Percentiles rank a stretch among this genome's conserved stretches.
These are phyloP conservation scores for Sarcophaga bullata DNA, from an alignment of 1,140 invertebrate genomes.

Conservation along the genomic window DNA sequence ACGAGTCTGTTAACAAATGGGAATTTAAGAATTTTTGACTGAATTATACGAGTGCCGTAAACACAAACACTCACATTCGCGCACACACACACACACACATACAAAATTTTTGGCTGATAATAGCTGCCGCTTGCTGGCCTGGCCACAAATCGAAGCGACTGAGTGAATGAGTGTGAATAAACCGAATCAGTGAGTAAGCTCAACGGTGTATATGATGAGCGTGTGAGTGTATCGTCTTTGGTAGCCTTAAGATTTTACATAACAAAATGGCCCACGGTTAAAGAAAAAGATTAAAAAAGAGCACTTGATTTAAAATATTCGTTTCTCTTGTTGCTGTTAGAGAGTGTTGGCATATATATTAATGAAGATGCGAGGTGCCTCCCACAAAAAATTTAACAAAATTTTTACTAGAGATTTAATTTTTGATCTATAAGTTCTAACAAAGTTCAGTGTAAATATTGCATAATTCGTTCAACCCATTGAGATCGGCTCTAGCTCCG, in stretches of 20 bases:
- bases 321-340: background rate
- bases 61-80: background rate
- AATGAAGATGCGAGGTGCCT: too few species aligned
- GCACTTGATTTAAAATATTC: background rate
- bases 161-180: background rate
- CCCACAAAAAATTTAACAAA: too few species aligned
- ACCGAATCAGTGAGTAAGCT: background rate
- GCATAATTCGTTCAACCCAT: too few species aligned
- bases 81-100: background rate
- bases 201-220: too few species aligned
- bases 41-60: background rate
- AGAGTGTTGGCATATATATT: background rate
- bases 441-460: too few species aligned
- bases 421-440: too few species aligned
- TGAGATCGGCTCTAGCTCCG: too few species aligned
- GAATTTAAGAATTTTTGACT: slow-evolving; percentile 26
- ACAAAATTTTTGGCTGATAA: background rate
- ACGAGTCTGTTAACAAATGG: background rate
- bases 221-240: background rate
- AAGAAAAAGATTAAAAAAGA: slow-evolving; percentile 32
- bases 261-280: slow-evolving; percentile 31
- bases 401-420: too few species aligned
- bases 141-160: background rate
- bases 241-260: slow-evolving; percentile 26
- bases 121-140: background rate